phyloP scores from a whole-genome alignment of 2,888 invertebrate genomes.

The Macrosiphum euphorbiae region DNA sequence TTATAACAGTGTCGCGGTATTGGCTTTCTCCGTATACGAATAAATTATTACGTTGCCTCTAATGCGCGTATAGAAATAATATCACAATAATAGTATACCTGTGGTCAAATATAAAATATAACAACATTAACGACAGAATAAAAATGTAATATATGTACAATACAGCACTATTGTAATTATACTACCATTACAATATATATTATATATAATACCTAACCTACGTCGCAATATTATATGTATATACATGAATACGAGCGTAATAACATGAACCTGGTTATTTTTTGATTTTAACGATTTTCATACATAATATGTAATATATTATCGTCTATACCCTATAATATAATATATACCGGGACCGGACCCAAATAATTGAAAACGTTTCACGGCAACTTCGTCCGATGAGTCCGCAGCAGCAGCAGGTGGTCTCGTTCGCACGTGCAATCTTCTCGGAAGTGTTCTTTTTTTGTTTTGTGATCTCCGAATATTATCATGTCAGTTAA shows the following conservation, averaged over 20 bases:
- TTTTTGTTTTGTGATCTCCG: neutral
- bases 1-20: neutral
- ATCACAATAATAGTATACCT: neutral
- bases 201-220: neutral
- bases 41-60: neutral
- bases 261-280: neutral
- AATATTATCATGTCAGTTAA: neutral
- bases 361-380: constrained; percentile 21
- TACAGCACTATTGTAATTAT: neutral
- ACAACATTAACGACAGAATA: constrained; percentile 22
- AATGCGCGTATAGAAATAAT: neutral
- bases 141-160: constrained; percentile 18
- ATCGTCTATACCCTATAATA: neutral
- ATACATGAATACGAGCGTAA: neutral
- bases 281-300: neutral
- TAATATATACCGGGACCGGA: neutral
- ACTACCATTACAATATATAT: constrained; percentile 1
- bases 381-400: neutral
- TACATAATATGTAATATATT: neutral
- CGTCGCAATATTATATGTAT: neutral
- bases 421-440: neutral
- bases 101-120: constrained; percentile 12
- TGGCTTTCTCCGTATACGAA: constrained; percentile 26
- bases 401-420: neutral
- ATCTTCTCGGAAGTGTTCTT: neutral